Percentiles rank a stretch among this genome's conserved stretches.
Evolutionary conservation across 1,140 invertebrate genomes (phyloP).

Genomic region (Thalassaphorura encarpata): DNA sequence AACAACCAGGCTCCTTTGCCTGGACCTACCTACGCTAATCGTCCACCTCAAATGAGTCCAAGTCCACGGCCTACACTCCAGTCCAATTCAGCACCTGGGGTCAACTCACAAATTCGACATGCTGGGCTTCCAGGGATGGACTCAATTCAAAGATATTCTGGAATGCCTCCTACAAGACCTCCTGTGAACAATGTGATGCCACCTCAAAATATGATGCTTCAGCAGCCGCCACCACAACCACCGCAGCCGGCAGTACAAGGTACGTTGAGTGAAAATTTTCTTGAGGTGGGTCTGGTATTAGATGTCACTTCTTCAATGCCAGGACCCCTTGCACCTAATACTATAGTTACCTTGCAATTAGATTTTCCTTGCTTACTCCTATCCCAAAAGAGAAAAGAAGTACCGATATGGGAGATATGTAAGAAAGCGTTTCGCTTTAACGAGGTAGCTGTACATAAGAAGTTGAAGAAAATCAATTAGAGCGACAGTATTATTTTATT

Average conservation of each 20-base stretch:
- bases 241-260: slow-evolving; percentile 2
- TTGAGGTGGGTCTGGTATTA: too few species aligned
- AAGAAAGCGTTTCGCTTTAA: too few species aligned
- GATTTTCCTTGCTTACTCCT: too few species aligned
- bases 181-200: slow-evolving; percentile 63
- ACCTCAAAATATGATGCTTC: slow-evolving; percentile 34
- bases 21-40: slow-evolving; percentile 7
- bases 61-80: slow-evolving; percentile 36
- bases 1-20: slow-evolving; percentile 6
- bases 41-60: slow-evolving; percentile 31
- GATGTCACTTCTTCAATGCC: too few species aligned
- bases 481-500: too few species aligned
- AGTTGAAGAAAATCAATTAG: too few species aligned
- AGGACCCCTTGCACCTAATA: too few species aligned
- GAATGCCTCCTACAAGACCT: slow-evolving; percentile 43
- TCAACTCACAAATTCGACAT: slow-evolving; percentile 41
- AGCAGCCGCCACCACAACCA: slow-evolving; percentile 9
- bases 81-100: slow-evolving; percentile 44
- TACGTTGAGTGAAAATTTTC: too few species aligned
- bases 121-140: slow-evolving; percentile 38
- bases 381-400: too few species aligned
- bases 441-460: too few species aligned
- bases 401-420: too few species aligned
- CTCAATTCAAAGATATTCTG: slow-evolving; percentile 27
- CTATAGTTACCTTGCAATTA: too few species aligned